Evolutionary conservation across 37 sponge, comb jelly and placozoan species (phyloP).

Genomic region (Tethya wilhelma): DNA sequence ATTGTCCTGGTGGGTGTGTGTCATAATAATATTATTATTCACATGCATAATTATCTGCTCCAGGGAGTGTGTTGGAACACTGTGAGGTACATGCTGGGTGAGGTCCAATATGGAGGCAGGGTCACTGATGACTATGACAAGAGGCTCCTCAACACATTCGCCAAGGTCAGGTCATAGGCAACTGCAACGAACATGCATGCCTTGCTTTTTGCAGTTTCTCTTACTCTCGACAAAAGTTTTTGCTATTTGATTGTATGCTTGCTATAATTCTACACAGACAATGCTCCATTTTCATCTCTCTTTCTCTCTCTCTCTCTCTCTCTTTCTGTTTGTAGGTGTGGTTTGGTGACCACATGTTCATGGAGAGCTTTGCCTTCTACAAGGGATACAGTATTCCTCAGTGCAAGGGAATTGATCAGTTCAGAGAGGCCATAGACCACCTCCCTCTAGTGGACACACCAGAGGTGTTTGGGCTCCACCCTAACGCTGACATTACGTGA

Average conservation of each 20-base stretch:
- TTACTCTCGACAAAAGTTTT: no score
- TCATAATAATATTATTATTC: not conserved
- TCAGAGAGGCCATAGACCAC: slow-evolving; percentile 89
- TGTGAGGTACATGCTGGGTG: slow-evolving; percentile 99
- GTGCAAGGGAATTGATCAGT: slow-evolving; percentile 82
- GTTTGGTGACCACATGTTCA: slow-evolving; percentile 97
- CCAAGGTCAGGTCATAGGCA: slow-evolving; percentile 59
- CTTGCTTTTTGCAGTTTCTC: no score
- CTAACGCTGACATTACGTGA: slow-evolving; percentile 98
- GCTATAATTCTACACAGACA: no score
- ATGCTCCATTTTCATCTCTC: no score
- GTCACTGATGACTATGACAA: slow-evolving; percentile 99
- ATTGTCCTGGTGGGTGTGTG: not conserved
- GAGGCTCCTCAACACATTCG: slow-evolving; percentile 91
- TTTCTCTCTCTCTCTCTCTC: no score
- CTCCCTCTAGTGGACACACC: slow-evolving; percentile 97
- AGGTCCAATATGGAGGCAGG: slow-evolving; percentile 99
- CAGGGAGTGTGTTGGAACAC: slow-evolving; percentile 98
- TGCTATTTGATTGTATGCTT: no score
- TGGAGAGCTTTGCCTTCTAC: slow-evolving; percentile 81
- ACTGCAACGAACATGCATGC: not conserved
- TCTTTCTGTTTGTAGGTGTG: slow-evolving; percentile 64
- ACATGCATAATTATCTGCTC: not conserved
- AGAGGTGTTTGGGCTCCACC: slow-evolving; percentile 98
- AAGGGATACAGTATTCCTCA: slow-evolving; percentile 93